phyloP scores from a whole-genome alignment of 1,140 invertebrate genomes.

The Ruditapes philippinarum region DNA sequence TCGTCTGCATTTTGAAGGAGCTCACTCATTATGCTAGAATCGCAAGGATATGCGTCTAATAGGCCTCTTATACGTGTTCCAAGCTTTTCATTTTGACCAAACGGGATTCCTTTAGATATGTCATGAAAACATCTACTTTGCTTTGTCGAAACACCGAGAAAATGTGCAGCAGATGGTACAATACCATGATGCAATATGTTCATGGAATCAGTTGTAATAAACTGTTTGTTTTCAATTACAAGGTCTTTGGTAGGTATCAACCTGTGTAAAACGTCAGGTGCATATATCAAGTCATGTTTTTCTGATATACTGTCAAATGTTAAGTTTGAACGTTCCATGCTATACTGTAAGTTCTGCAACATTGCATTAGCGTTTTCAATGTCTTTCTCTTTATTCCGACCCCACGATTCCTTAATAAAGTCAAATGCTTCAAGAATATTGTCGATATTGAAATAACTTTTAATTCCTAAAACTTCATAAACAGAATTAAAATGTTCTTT shows the following conservation, averaged over 20 bases:
- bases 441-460: neutral
- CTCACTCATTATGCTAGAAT: constrained; percentile 76
- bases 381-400: neutral
- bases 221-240: constrained; percentile 67
- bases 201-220: constrained; percentile 22
- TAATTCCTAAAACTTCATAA: neutral
- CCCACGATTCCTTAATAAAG: neutral
- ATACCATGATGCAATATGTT: constrained; percentile 67
- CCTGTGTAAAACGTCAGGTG: constrained; percentile 49
- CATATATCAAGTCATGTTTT: constrained; percentile 26
- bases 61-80: constrained; percentile 77
- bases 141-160: constrained; percentile 71
- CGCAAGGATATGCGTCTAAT: constrained; percentile 78
- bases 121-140: constrained; percentile 13
- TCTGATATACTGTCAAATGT: neutral
- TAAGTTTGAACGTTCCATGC: neutral
- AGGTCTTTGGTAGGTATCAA: constrained; percentile 48
- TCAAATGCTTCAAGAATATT: neutral
- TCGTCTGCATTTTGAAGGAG: constrained; percentile 87
- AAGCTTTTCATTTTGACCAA: constrained; percentile 81
- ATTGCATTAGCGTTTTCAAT: neutral
- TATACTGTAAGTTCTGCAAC: neutral
- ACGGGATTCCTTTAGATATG: constrained; percentile 20
- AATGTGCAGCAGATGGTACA: constrained; percentile 10
- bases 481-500: neutral